Percentiles rank a stretch among this genome's conserved stretches.
These are phyloP conservation scores for Molossus molossus DNA, from an alignment of 2,797 vertebrate genomes.

Conservation along the genomic window DNA sequence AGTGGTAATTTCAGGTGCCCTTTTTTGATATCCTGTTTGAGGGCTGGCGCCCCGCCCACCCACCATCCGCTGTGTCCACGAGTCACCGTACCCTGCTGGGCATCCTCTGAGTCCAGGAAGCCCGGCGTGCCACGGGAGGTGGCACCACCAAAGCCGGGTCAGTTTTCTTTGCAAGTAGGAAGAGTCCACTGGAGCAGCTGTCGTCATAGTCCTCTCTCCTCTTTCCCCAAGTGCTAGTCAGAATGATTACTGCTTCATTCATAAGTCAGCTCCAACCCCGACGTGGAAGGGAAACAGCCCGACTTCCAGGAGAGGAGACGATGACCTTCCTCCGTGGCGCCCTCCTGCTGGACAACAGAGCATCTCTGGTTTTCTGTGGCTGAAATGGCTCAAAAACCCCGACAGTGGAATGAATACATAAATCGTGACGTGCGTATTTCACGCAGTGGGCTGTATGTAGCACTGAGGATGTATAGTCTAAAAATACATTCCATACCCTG, in stretches of 20 bases:
- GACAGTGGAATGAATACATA: not conserved
- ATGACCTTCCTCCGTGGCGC: not conserved
- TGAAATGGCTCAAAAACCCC: not conserved
- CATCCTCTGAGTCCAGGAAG: not conserved
- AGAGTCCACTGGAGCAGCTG: not conserved
- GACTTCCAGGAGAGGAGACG: not conserved
- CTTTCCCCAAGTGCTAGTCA: not conserved
- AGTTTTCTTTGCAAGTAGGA: constrained; percentile 5
- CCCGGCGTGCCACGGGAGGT: fast-evolving
- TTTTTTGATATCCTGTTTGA: not conserved
- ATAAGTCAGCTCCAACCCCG: not conserved
- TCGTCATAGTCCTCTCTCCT: not conserved
- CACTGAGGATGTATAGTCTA: fast-evolving
- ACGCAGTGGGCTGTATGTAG: fast-evolving
- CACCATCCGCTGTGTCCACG: not conserved
- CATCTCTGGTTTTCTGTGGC: not conserved
- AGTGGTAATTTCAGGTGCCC: constrained; percentile 63
- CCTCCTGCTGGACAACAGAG: not conserved
- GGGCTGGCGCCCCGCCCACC: not conserved
- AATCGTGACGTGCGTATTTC: fast-evolving
- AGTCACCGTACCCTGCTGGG: not conserved
- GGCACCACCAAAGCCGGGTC: not conserved
- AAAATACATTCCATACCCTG: fast-evolving
- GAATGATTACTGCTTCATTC: not conserved
- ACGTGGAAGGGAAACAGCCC: not conserved